phyloP scores from a whole-genome alignment of 1,140 invertebrate species.

The Holcopasites calliopsidis region DNA sequence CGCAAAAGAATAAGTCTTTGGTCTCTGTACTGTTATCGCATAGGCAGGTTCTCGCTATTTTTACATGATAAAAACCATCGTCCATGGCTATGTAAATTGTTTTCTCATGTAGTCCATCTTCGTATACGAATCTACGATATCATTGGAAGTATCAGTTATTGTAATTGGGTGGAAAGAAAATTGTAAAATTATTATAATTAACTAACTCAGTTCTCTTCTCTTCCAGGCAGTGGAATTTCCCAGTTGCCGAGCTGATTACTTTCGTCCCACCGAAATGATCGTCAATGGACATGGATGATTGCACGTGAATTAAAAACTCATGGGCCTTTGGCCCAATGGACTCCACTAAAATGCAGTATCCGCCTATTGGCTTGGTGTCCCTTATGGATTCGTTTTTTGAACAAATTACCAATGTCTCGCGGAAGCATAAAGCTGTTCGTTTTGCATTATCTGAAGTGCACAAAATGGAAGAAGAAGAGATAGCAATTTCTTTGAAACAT shows the following conservation, averaged over 20 bases:
- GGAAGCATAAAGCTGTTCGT: slow-evolving; percentile 62
- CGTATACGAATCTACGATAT: slow-evolving; percentile 58
- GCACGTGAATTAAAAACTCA: slow-evolving; percentile 60
- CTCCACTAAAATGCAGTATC: slow-evolving; percentile 65
- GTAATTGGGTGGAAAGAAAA: not conserved
- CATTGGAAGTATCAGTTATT: not conserved
- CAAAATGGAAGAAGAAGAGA: not conserved
- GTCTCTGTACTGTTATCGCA: slow-evolving; percentile 47
- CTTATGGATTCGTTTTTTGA: slow-evolving; percentile 46
- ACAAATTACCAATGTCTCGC: slow-evolving; percentile 65
- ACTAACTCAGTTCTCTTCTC: slow-evolving; percentile 70
- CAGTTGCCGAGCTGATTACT: slow-evolving; percentile 57
- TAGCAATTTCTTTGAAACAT: not conserved
- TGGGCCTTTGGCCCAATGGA: slow-evolving; percentile 34
- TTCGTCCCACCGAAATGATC: slow-evolving; percentile 64
- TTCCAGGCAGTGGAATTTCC: slow-evolving; percentile 66
- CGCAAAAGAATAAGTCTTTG: slow-evolving; percentile 46
- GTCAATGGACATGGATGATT: slow-evolving; percentile 62
- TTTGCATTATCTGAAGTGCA: slow-evolving; percentile 54
- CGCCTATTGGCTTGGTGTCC: slow-evolving; percentile 53
- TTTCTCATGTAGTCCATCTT: slow-evolving; percentile 60
- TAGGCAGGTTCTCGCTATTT: slow-evolving; percentile 52
- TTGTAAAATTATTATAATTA: not conserved
- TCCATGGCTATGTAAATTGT: slow-evolving; percentile 50
- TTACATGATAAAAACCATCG: slow-evolving; percentile 54